A percentile compares a stretch with the other conserved stretches of the same genome.
Evolutionary conservation across 2,113 vertebrate species (phyloP).

Genomic region (Beaufortia kweichowensis): DNA sequence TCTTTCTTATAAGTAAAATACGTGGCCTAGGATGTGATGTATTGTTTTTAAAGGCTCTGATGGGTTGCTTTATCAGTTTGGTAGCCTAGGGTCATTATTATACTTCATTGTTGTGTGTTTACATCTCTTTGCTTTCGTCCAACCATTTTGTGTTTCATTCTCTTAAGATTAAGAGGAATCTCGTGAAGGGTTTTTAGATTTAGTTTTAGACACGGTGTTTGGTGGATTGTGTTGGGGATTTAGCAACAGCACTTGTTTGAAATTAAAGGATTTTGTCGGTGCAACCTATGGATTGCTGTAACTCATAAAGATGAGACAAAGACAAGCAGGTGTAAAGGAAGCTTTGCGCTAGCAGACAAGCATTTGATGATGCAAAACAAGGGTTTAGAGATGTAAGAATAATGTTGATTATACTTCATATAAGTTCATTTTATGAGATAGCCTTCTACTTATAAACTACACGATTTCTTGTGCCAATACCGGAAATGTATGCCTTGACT

Average conservation of each 20-base stretch:
- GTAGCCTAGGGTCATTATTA: slow-evolving; percentile 55
- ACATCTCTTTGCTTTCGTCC: slow-evolving; percentile 52
- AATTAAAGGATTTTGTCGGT: slow-evolving; percentile 61
- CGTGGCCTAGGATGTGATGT: slow-evolving; percentile 68
- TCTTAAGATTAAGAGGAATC: slow-evolving; percentile 59
- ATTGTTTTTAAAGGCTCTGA: slow-evolving; percentile 35
- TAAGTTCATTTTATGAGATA: background rate
- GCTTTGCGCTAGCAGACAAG: slow-evolving; percentile 14
- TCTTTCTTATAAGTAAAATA: background rate
- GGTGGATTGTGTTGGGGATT: slow-evolving; percentile 59
- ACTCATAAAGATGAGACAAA: slow-evolving; percentile 5
- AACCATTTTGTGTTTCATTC: slow-evolving; percentile 62
- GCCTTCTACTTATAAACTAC: background rate
- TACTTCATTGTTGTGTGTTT: slow-evolving; percentile 44
- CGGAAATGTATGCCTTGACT: background rate
- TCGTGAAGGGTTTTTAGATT: slow-evolving; percentile 64
- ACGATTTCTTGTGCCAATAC: background rate
- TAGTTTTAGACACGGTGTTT: slow-evolving; percentile 63
- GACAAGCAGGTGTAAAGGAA: slow-evolving; percentile 21
- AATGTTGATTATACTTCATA: background rate
- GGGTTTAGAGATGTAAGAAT: slow-evolving; percentile 5
- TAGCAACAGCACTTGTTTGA: slow-evolving; percentile 63
- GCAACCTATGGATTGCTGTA: slow-evolving; percentile 81
- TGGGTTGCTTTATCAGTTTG: slow-evolving; percentile 44
- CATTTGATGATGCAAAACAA: background rate